Evolutionary conservation across 2,797 vertebrate species (phyloP).

Genomic region (Eospalax fontanierii): DNA sequence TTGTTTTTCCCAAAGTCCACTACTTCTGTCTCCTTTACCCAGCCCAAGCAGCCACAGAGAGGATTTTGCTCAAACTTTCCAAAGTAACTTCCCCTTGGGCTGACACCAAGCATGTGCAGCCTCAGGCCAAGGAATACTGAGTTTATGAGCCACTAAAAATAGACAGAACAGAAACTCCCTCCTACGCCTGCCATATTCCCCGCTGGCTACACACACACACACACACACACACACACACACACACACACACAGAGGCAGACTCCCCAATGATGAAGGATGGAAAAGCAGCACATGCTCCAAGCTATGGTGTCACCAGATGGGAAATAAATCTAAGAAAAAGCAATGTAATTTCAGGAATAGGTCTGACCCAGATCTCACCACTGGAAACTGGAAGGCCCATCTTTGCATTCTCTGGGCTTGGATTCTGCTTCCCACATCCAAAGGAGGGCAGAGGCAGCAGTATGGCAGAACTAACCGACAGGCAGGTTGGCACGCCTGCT

Average conservation of each 20-base stretch:
- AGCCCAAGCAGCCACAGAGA: slow-evolving; percentile 57
- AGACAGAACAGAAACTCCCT: slow-evolving; percentile 81
- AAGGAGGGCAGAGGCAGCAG: neutral
- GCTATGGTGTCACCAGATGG: neutral
- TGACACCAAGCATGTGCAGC: slow-evolving; percentile 74
- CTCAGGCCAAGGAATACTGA: slow-evolving; percentile 82
- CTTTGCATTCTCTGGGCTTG: neutral
- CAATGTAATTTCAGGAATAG: slow-evolving; percentile 17
- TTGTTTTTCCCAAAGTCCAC: slow-evolving; percentile 54
- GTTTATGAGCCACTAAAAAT: slow-evolving; percentile 85
- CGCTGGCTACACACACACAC: slow-evolving; percentile 52
- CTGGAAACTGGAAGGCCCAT: neutral
- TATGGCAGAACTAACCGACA: neutral
- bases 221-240: slow-evolving; percentile 27
- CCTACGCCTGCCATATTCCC: slow-evolving; percentile 71
- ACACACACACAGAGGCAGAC: slow-evolving; percentile 43
- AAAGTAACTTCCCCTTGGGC: slow-evolving; percentile 83
- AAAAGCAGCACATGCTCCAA: neutral
- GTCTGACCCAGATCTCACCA: slow-evolving; percentile 1
- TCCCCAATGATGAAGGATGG: slow-evolving; percentile 4
- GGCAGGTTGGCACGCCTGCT: neutral
- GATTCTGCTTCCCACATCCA: neutral
- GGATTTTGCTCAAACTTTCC: slow-evolving; percentile 84
- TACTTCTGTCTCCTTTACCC: slow-evolving; percentile 53
- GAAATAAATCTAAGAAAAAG: slow-evolving; percentile 51